Base-by-base conservation (phyloP, 2,888 invertebrate genomes). In the Stictocephala bisonia region DNA sequence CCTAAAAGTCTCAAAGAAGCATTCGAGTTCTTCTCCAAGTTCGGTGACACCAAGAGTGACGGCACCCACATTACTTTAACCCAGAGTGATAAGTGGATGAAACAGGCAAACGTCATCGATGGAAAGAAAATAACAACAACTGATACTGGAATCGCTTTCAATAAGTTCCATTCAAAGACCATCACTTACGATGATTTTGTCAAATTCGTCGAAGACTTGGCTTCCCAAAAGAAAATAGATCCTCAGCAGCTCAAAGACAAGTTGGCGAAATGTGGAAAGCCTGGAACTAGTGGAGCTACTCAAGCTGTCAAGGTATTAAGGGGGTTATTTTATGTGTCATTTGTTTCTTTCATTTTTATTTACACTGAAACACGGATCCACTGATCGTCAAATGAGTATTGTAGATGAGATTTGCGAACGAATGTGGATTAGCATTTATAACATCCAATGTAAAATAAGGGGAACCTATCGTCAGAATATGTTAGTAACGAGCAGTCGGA, bases 31-130 rank as follows among this genome's bases (percentile, higher is more conserved):
- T 96, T 95, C 83, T 91, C 93, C 7, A 94, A 94, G 85, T 96
- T 95, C 82, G 95, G 95, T 0, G 95, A 95, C 82, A 87, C 88
- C 2, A 94, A 94, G 83, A 91, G 93, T 18, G 94, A 94, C 81
- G 53, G 53, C 4, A 64, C 41, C 24, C 24, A 41, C 15, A 93
- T 96, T 76, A 94, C 94, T 0, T 86, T 96, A n/a, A 93, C 93
- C 9, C 94, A 96, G 84, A 92, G 93, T 81, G 96, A 96, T 84
- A 96, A 95, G 85, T 96, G 96, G 96, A 92, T 96, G 91, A 95
- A 95, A 81, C 96, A 96, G 82, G 95, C 95, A 0, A 92, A 90
- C 80, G 90, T 92, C 20, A 93, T 94, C 78, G 95, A 90, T 74
- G 90, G 90, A 1, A 94, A 94, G 85, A 92, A 92, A 82, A 91